These are phyloP conservation scores for Pasiphila rectangulata DNA, from an alignment of 2,888 invertebrate genomes.

Conservation along the genomic window DNA sequence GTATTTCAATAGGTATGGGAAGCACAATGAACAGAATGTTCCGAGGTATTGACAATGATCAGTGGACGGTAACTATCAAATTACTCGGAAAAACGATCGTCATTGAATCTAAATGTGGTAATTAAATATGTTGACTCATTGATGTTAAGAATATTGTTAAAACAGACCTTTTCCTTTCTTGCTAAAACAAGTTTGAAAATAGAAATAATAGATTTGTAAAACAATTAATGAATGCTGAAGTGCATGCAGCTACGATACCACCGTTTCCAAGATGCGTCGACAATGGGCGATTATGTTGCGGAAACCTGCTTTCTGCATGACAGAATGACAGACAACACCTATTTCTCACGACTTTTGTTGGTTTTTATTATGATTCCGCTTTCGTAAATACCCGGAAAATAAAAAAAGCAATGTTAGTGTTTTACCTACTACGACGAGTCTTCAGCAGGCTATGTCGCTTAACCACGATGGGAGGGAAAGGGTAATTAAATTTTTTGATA, in stretches of 20 bases:
- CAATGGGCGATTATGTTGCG: conserved; percentile 56
- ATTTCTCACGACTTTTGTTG: conserved; percentile 70
- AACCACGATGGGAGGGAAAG: too few relatives aligned
- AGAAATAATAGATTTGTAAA: not conserved
- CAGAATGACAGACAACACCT: conserved; percentile 51
- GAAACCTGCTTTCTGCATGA: conserved; percentile 65
- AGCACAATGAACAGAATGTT: not conserved
- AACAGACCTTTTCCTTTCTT: too few relatives aligned
- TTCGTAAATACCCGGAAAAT: conserved; percentile 51
- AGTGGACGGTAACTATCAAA: not conserved
- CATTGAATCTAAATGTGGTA: not conserved
- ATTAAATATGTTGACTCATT: too few relatives aligned
- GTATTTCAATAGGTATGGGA: conserved; percentile 11
- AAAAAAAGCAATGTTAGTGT: too few relatives aligned
- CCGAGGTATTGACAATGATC: not conserved
- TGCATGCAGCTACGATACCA: conserved; percentile 7
- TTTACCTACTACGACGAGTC: too few relatives aligned
- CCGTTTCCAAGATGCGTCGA: conserved; percentile 36
- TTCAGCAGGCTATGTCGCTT: too few relatives aligned
- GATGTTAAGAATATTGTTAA: too few relatives aligned
- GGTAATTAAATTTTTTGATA: too few relatives aligned
- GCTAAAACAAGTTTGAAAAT: too few relatives aligned
- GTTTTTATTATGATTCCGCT: conserved; percentile 59
- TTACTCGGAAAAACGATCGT: not conserved
- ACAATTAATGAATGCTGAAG: conserved; percentile 5